Evolutionary conservation across 2,797 vertebrate genomes (phyloP).

Genomic region (Hephaestus fuliginosus): DNA sequence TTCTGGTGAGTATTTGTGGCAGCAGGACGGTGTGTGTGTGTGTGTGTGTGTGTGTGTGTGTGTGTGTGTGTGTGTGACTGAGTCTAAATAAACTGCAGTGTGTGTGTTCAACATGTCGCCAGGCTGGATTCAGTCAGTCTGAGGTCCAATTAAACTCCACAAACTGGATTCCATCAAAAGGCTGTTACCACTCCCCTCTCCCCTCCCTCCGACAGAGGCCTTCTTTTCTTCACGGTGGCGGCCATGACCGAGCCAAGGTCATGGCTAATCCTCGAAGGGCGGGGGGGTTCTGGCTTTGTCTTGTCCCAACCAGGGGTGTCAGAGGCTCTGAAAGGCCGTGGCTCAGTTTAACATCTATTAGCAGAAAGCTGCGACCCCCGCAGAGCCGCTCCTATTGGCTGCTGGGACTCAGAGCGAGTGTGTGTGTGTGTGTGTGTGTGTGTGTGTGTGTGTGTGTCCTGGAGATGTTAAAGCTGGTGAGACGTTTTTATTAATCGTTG

Average conservation of each 20-base stretch:
- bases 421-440: constrained; percentile 13
- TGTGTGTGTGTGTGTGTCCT: constrained; percentile 8
- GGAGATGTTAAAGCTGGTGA: not conserved
- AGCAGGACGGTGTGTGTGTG: not conserved
- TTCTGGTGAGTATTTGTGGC: not conserved
- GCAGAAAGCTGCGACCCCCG: constrained; percentile 24
- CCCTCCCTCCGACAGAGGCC: constrained; percentile 18
- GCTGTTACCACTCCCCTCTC: constrained; percentile 19
- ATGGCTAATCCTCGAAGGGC: constrained; percentile 38
- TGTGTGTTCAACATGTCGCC: not conserved
- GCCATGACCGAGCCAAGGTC: constrained; percentile 17
- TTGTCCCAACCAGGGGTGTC: constrained; percentile 23
- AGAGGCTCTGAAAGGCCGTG: constrained; percentile 58
- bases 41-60: too few relatives aligned
- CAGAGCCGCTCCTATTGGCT: constrained; percentile 17
- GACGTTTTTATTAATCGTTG: not conserved
- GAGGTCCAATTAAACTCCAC: constrained; percentile 23
- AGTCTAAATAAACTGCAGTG: not conserved
- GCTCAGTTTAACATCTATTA: constrained; percentile 80
- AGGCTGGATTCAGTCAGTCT: not conserved
- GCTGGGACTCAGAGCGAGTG: not conserved
- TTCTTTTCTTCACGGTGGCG: constrained; percentile 28
- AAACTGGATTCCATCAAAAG: constrained; percentile 48
- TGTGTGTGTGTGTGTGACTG: not conserved
- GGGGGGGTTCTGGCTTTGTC: constrained; percentile 32